phyloP scores from a whole-genome alignment of 2,113 vertebrate genomes.

The Hylia prasina region DNA sequence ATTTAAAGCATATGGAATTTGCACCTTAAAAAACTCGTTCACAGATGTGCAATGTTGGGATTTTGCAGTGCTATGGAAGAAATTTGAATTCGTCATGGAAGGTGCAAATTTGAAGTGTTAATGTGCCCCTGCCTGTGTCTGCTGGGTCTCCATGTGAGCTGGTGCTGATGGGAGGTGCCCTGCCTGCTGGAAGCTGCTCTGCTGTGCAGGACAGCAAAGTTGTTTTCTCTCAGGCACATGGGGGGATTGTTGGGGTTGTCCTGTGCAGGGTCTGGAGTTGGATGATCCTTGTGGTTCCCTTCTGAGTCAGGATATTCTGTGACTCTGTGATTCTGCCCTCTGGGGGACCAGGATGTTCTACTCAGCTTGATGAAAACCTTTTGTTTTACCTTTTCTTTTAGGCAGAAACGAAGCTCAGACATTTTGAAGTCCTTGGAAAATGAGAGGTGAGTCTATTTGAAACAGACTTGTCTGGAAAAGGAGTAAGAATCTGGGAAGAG shows the following conservation, averaged over 20 bases:
- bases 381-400: constrained; percentile 43
- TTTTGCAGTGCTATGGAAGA: not conserved
- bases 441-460: constrained; percentile 80
- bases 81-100: not conserved
- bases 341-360: not conserved
- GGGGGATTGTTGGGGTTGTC: not conserved
- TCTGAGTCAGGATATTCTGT: not conserved
- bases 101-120: not conserved
- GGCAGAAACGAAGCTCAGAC: constrained; percentile 86
- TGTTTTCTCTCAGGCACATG: not conserved
- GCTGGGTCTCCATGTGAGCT: not conserved
- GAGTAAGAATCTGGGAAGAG: not conserved
- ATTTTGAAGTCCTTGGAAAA: constrained; percentile 90
- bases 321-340: not conserved
- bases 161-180: not conserved
- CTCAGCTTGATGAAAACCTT: not conserved
- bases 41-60: not conserved
- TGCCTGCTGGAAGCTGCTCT: not conserved
- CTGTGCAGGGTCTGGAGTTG: not conserved
- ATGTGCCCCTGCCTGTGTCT: not conserved
- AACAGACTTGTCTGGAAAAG: not conserved
- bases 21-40: not conserved
- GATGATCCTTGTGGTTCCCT: not conserved
- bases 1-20: not conserved
- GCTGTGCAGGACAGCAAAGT: not conserved